A percentile compares a stretch with the other conserved stretches of the same genome.
Conservation (phyloP, 1,140 invertebrate genomes). For the Druon quercuslanigerum region DNA sequence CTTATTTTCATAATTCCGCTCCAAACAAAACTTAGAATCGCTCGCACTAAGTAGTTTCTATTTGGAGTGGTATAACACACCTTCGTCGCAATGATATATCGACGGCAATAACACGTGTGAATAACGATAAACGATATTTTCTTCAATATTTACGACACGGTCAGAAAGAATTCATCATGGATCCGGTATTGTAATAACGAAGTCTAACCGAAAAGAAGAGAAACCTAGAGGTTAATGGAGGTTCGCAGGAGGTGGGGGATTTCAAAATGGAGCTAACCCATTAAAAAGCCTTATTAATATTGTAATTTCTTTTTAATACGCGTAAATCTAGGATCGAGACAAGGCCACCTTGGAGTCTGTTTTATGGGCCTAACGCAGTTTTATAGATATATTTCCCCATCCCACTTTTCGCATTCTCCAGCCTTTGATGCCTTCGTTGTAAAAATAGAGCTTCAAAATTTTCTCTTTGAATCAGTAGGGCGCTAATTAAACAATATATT, state of each 20-base stretch:
- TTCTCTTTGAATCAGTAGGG: no score
- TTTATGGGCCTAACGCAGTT: conserved; percentile 54
- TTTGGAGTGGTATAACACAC: no score
- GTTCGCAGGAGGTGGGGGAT: conserved; percentile 37
- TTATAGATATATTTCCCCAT: conserved; percentile 49
- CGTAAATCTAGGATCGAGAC: conserved; percentile 64
- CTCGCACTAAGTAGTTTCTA: no score
- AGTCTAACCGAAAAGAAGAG: conserved; percentile 38
- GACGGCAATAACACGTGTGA: conserved; percentile 41
- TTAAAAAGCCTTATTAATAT: conserved; percentile 66
- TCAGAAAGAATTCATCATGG: no score
- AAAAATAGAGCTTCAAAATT: no score
- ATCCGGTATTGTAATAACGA: no score
- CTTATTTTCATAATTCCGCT: no score
- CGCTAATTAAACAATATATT: no score
- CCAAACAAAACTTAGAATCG: no score
- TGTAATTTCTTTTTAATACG: conserved; percentile 65
- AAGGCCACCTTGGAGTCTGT: conserved; percentile 62
- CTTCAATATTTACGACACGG: conserved; percentile 49
- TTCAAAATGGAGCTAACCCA: conserved; percentile 47
- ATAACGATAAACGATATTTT: conserved; percentile 49
- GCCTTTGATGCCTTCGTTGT: conserved; percentile 6
- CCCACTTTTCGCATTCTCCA: not conserved
- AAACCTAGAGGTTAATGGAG: conserved; percentile 36
- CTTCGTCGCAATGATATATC: conserved; percentile 42